Evolutionary conservation across 2,888 invertebrate genomes (phyloP).

Genomic region (Pecten maximus): DNA sequence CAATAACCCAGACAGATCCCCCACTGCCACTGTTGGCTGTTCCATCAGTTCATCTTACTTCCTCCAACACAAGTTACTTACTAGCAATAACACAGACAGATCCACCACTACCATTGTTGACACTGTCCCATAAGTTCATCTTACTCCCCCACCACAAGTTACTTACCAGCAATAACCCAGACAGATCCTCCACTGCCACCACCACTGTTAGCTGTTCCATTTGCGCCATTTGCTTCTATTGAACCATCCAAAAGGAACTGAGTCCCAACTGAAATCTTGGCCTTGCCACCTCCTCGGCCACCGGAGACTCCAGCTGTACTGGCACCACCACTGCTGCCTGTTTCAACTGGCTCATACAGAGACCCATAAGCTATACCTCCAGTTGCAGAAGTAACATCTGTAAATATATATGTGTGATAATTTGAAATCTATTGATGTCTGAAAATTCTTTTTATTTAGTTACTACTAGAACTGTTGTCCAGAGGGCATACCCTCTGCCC

Average conservation of each 20-base stretch:
- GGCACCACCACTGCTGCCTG: conserved; percentile 68
- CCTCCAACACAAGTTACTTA: conserved; percentile 48
- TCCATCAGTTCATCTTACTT: too few species aligned
- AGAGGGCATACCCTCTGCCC: too few species aligned
- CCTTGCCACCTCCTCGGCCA: conserved; percentile 69
- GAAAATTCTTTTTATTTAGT: too few species aligned
- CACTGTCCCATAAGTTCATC: too few species aligned
- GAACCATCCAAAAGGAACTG: conserved; percentile 69
- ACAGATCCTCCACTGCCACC: conserved; percentile 71
- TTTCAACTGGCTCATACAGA: conserved; percentile 62
- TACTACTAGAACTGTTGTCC: too few species aligned
- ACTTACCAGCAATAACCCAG: too few species aligned
- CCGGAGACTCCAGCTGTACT: conserved; percentile 58
- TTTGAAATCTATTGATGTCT: too few species aligned
- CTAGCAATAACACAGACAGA: conserved; percentile 70
- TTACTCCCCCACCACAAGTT: too few species aligned
- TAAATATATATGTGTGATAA: too few species aligned
- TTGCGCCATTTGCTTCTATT: conserved; percentile 66
- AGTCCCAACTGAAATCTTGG: conserved; percentile 65
- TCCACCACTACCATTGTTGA: too few species aligned
- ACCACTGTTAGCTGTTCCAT: conserved; percentile 53
- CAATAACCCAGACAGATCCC: too few species aligned
- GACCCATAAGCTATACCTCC: conserved; percentile 70
- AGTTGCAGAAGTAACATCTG: conserved; percentile 39
- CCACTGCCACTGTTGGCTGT: too few species aligned